These are phyloP conservation scores for mouse (Mus musculus) DNA, from an alignment of 2,113 vertebrate species.

Conservation along the genomic window DNA sequence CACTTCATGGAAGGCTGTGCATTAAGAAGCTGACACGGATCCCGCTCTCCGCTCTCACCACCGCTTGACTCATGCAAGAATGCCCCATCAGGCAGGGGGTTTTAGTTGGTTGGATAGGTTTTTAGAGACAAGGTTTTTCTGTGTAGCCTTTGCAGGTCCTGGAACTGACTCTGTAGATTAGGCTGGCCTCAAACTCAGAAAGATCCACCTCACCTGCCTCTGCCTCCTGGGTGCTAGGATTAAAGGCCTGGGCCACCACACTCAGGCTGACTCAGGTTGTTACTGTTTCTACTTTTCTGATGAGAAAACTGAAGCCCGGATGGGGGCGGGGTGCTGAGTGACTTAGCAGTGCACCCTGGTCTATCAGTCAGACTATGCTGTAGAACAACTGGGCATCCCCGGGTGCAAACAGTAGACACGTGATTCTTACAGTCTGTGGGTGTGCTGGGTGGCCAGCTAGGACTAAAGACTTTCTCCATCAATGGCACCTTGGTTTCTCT, in stretches of 20 bases:
- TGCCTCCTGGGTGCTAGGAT: not conserved
- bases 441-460: not conserved
- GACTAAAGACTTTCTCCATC: not conserved
- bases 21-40: not conserved
- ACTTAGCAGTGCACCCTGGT: not conserved
- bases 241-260: fast-evolving
- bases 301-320: not conserved
- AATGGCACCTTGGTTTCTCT: not conserved
- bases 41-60: not conserved
- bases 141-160: not conserved
- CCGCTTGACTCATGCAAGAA: not conserved
- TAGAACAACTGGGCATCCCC: not conserved
- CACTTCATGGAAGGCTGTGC: not conserved
- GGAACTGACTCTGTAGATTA: not conserved
- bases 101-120: not conserved
- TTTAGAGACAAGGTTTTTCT: not conserved
- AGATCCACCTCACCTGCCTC: not conserved
- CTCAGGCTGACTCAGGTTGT: not conserved
- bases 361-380: fast-evolving
- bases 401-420: not conserved
- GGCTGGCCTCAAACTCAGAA: not conserved
- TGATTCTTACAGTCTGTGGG: not conserved
- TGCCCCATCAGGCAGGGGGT: not conserved
- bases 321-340: not conserved
- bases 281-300: not conserved